These are phyloP conservation scores for Drosophila parvula DNA, from an alignment of 1,140 invertebrate species.

Conservation along the genomic window DNA sequence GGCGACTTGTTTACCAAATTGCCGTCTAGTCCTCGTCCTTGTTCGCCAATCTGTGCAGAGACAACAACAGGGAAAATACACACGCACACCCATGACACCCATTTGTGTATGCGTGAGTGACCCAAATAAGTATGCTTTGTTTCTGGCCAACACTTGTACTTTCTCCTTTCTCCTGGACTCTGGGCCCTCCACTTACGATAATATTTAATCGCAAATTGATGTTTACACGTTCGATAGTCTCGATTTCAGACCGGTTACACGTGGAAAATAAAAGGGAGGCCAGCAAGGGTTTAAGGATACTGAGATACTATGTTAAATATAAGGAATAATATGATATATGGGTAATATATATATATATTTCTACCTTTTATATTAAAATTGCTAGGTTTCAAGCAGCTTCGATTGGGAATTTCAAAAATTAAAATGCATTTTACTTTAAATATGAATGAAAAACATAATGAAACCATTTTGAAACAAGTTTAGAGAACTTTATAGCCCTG, in stretches of 20 bases:
- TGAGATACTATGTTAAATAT: too few species aligned
- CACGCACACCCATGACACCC: not conserved
- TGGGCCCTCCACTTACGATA: slow-evolving; percentile 41
- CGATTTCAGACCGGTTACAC: slow-evolving; percentile 2
- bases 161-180: slow-evolving; percentile 7
- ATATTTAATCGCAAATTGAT: slow-evolving; percentile 67
- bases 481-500: too few species aligned
- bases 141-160: slow-evolving; percentile 13
- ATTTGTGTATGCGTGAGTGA: slow-evolving; percentile 53
- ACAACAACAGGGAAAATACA: slow-evolving; percentile 30
- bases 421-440: too few species aligned
- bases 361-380: too few species aligned
- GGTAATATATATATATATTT: too few species aligned
- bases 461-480: too few species aligned
- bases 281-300: too few species aligned
- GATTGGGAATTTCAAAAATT: too few species aligned
- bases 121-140: slow-evolving; percentile 62
- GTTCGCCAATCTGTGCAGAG: slow-evolving; percentile 49
- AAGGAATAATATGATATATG: too few species aligned
- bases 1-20: slow-evolving; percentile 57
- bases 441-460: too few species aligned
- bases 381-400: too few species aligned
- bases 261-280: not conserved
- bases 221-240: slow-evolving; percentile 47
- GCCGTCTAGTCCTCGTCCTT: slow-evolving; percentile 27